Evolutionary conservation across 1,140 invertebrate genomes (phyloP).

Genomic region (Drosophila varians): DNA sequence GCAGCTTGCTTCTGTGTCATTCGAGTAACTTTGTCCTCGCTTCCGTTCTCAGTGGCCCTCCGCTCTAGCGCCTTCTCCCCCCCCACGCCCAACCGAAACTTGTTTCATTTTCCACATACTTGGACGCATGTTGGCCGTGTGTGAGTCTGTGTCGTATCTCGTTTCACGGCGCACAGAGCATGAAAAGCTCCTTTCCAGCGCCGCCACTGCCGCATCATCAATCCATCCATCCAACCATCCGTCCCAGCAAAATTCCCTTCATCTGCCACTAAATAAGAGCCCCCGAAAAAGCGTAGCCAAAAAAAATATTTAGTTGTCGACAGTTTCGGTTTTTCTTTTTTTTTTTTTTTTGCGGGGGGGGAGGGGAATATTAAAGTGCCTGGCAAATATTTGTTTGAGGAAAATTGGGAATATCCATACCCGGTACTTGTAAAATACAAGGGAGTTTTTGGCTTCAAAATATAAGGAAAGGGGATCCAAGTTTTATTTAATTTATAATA

Average conservation of each 20-base stretch:
- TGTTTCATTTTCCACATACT: constrained; percentile 69
- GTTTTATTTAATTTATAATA: too few relatives aligned
- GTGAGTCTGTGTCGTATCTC: constrained; percentile 51
- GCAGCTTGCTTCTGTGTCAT: constrained; percentile 57
- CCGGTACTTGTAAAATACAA: neutral
- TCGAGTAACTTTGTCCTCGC: constrained; percentile 55
- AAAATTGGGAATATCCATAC: constrained; percentile 24
- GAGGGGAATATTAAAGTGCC: constrained; percentile 68
- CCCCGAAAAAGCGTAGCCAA: constrained; percentile 4
- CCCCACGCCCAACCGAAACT: constrained; percentile 13
- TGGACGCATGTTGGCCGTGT: constrained; percentile 33
- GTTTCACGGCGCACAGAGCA: constrained; percentile 69
- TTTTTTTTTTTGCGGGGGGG: constrained; percentile 27
- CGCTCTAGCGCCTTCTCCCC: neutral
- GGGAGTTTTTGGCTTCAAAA: too few relatives aligned
- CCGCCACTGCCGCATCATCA: constrained; percentile 31
- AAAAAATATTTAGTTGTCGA: constrained; percentile 51
- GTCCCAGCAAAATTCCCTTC: constrained; percentile 1
- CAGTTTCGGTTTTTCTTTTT: constrained; percentile 39
- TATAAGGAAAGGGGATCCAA: too few relatives aligned
- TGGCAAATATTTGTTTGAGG: constrained; percentile 61
- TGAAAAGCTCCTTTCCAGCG: constrained; percentile 50
- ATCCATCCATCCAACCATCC: constrained; percentile 14
- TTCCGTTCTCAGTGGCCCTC: neutral
- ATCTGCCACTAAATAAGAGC: constrained; percentile 17